A percentile compares a stretch with the other conserved stretches of the same genome.
Conservation (phyloP, 1,140 invertebrate genomes). For the Stenopsyche tienmushanensis region DNA sequence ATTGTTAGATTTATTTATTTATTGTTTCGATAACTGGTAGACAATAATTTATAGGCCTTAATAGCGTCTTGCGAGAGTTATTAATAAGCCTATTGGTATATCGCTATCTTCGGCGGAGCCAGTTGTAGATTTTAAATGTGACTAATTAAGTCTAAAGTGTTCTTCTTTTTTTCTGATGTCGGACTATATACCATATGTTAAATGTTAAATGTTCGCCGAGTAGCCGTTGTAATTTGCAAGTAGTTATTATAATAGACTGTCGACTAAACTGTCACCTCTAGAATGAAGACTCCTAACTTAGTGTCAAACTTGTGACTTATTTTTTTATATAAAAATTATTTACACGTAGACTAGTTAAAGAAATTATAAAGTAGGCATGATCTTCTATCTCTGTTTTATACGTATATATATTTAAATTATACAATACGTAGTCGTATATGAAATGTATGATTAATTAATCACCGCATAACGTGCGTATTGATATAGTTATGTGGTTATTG, state of each 20-base stretch:
- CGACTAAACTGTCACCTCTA: conserved; percentile 36
- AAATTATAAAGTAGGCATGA: background rate
- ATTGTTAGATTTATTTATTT: no score
- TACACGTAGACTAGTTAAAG: conserved; percentile 3
- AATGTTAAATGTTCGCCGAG: no score
- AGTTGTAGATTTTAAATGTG: no score
- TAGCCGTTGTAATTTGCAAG: background rate
- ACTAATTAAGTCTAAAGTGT: no score
- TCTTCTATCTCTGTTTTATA: conserved; percentile 16
- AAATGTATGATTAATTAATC: background rate
- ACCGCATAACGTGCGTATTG: conserved; percentile 7
- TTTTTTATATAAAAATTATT: conserved; percentile 37
- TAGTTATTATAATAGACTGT: conserved; percentile 41
- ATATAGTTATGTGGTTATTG: conserved; percentile 27
- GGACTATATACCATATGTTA: no score
- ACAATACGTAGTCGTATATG: background rate
- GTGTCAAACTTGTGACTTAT: conserved; percentile 42
- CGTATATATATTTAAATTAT: background rate
- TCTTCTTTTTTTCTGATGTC: no score
- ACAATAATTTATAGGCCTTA: no score
- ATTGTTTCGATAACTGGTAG: no score
- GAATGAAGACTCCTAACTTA: conserved; percentile 38
- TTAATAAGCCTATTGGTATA: no score
- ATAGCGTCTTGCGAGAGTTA: no score
- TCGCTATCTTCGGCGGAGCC: no score